Evolutionary conservation across 2,797 vertebrate genomes (phyloP), one percentile per base, ranked within the genome.

Genomic region (Novumbra hubbsi): DNA sequence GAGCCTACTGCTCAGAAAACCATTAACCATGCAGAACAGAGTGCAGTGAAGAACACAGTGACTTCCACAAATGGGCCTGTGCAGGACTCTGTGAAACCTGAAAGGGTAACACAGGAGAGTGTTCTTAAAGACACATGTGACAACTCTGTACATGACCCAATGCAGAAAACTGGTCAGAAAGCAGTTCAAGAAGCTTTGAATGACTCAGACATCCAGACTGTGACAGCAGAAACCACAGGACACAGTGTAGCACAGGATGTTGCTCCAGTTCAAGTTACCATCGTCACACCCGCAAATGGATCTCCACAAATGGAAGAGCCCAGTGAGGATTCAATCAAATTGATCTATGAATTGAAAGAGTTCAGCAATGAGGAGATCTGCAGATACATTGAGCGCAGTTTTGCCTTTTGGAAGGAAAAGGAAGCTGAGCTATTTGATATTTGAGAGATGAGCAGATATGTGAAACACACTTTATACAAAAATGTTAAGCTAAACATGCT

Each of bases 331-430:
- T 93, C 93, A 2, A 91, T 96, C 79, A 93, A 94, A 86, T 85
- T 94, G 0, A 92, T 97, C 72, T 95, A 94, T 0, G 97, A 97
- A 77, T 93, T 97, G 66, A 96, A 96, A 68, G 97, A 98, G 82
- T 98, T 99, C 88, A 98, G 96, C 78, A 96, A 96, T 28, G 96
- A 99, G 79, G 96, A 98, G 72, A 96, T 99, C 80, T 98, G 97
- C 81, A 92, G 94, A 81, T 99, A 98, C 84, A 99, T 99, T 4
- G 97, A 99, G 80, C 93, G 96, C 52, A 99, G 98, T 85, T 99
- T 99, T 91, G 96, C 96, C 70, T 99, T 99, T 88, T 99, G 98
- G 97, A 99, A 99, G 88, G 96, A 97, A 90, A 98, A 96, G 82
- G 98, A 99, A 86, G 95, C 95, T 0, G 96, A 98, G 81, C 89